phyloP scores from a whole-genome alignment of 2,113 vertebrate genomes.

The Daubentonia madagascariensis region DNA sequence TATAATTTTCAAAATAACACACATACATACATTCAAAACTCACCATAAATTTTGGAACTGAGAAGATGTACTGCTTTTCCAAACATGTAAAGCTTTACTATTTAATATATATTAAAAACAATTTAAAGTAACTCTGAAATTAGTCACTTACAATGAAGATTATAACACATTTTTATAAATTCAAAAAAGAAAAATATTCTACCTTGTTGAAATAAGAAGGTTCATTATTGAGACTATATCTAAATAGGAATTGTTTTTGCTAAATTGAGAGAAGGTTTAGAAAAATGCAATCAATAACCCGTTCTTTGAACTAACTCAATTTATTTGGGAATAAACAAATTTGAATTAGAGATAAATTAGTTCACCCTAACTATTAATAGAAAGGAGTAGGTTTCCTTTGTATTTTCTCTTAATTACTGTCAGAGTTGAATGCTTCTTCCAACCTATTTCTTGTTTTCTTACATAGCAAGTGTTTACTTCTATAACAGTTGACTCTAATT shows the following conservation, averaged over 20 bases:
- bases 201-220: neutral
- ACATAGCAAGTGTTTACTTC: neutral
- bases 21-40: neutral
- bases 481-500: neutral
- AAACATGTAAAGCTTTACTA: neutral
- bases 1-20: neutral
- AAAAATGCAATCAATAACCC: neutral
- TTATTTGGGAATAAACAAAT: neutral
- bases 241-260: neutral
- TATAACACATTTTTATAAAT: neutral
- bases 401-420: neutral
- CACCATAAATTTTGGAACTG: neutral
- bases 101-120: neutral
- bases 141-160: neutral
- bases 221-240: neutral
- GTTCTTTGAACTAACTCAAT: neutral
- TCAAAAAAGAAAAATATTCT: constrained; percentile 14
- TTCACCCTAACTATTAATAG: neutral
- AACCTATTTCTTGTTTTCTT: neutral
- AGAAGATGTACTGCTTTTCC: neutral
- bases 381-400: neutral
- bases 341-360: neutral
- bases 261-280: neutral
- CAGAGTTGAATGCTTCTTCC: neutral
- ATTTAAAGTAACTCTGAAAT: neutral